phyloP scores from a whole-genome alignment of 2,113 vertebrate species.

The Halichoeres trimaculatus region DNA sequence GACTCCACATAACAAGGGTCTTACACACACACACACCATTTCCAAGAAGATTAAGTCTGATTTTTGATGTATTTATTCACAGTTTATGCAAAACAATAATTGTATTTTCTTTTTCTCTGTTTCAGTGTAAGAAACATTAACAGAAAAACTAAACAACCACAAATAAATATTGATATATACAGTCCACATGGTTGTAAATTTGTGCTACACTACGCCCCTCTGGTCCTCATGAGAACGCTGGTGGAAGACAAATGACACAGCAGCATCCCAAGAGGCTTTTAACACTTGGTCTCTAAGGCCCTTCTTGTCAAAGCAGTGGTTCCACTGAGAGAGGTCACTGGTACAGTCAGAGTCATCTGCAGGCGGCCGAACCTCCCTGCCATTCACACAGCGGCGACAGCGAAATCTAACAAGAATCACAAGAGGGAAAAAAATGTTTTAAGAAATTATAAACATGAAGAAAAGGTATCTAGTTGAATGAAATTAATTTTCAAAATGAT shows the following conservation, averaged over 20 bases:
- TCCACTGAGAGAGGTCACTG: slow-evolving; percentile 94
- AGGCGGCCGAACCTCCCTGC: slow-evolving; percentile 87
- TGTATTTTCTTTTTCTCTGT: slow-evolving; percentile 1
- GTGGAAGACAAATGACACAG: slow-evolving; percentile 93
- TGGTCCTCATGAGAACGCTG: slow-evolving; percentile 94
- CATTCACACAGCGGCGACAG: slow-evolving; percentile 92
- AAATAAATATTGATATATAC: slow-evolving; percentile 60
- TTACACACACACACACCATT: not conserved
- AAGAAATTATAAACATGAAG: not conserved
- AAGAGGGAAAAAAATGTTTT: not conserved
- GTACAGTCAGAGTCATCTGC: slow-evolving; percentile 89
- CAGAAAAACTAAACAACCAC: not conserved
- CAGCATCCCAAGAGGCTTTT: slow-evolving; percentile 91
- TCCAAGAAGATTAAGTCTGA: not conserved
- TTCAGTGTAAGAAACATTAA: slow-evolving; percentile 23
- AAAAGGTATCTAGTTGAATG: no score
- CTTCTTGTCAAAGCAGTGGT: slow-evolving; percentile 90
- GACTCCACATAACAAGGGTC: no score
- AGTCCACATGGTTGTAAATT: not conserved
- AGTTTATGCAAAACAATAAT: not conserved
- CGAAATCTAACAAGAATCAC: slow-evolving; percentile 84
- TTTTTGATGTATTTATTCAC: not conserved
- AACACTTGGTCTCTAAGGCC: slow-evolving; percentile 90
- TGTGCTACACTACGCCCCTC: slow-evolving; percentile 81
- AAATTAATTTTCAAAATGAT: no score